Percentiles rank a stretch among this genome's conserved stretches.
These are phyloP conservation scores for Tachypleus tridentatus DNA, from an alignment of 1,140 invertebrate species.

Conservation along the genomic window DNA sequence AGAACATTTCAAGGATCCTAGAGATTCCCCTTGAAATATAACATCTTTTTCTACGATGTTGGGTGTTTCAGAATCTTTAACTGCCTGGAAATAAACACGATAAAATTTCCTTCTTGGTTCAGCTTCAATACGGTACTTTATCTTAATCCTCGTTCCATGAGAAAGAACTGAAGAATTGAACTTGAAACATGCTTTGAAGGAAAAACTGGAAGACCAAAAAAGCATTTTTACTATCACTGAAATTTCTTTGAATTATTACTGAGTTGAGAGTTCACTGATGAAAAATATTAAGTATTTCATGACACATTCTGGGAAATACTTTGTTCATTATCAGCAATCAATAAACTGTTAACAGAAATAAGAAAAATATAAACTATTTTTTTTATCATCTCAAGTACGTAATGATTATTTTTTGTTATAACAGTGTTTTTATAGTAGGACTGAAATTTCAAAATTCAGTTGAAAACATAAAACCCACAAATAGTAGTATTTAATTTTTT, in stretches of 20 bases:
- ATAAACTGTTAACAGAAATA: slow-evolving; percentile 2
- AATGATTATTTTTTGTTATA: too few relatives aligned
- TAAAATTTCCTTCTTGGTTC: slow-evolving; percentile 69
- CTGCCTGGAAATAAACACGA: slow-evolving; percentile 52
- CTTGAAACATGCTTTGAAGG: slow-evolving; percentile 71
- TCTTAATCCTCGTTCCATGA: slow-evolving; percentile 31
- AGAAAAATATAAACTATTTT: slow-evolving; percentile 1
- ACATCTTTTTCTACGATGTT: too few relatives aligned
- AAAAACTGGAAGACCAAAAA: too few relatives aligned
- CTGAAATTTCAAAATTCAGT: too few relatives aligned
- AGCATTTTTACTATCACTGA: slow-evolving; percentile 13
- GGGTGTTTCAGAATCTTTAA: slow-evolving; percentile 22
- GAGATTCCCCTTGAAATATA: too few relatives aligned
- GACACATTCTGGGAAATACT: slow-evolving; percentile 5
- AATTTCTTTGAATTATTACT: neutral
- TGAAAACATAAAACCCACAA: too few relatives aligned
- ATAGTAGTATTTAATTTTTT: too few relatives aligned
- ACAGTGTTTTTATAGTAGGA: too few relatives aligned
- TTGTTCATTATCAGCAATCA: neutral
- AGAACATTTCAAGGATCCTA: too few relatives aligned
- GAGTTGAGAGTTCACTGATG: slow-evolving; percentile 3
- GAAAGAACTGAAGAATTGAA: slow-evolving; percentile 46
- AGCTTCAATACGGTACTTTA: slow-evolving; percentile 63
- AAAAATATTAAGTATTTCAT: slow-evolving; percentile 4
- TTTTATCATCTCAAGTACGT: too few relatives aligned